Evolutionary conservation across 2,888 invertebrate species (phyloP).

Genomic region (Gastracanthus pulcherrimus): DNA sequence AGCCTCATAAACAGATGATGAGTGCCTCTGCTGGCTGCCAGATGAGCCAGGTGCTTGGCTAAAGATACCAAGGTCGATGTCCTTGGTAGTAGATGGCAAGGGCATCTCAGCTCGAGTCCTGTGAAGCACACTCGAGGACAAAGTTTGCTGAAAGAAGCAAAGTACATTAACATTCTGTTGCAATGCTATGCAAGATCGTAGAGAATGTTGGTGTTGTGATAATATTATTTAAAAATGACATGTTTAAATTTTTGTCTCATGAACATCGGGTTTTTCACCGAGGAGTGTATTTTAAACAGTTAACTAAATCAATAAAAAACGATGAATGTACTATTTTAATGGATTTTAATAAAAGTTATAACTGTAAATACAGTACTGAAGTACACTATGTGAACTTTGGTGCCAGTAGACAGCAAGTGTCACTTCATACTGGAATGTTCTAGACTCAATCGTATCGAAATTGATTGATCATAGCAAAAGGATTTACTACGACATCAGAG

Average conservation of each 20-base stretch:
- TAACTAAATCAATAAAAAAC: not conserved
- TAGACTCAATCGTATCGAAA: constrained; percentile 32
- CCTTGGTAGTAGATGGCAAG: too few relatives aligned
- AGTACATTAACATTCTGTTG: too few relatives aligned
- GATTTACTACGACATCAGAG: constrained; percentile 56
- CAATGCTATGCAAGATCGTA: too few relatives aligned
- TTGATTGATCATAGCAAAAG: too few relatives aligned
- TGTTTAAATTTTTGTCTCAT: not conserved
- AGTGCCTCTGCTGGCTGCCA: too few relatives aligned
- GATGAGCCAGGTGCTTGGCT: too few relatives aligned
- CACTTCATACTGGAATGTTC: constrained; percentile 56
- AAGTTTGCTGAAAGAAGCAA: too few relatives aligned
- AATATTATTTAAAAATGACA: not conserved
- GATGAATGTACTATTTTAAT: constrained; percentile 32
- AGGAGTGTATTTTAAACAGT: not conserved
- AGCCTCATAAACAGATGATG: too few relatives aligned
- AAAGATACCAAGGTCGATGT: too few relatives aligned
- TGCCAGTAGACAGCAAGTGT: constrained; percentile 49
- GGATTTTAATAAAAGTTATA: constrained; percentile 57
- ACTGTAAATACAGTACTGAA: constrained; percentile 56
- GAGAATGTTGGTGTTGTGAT: not conserved
- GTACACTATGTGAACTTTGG: constrained; percentile 58
- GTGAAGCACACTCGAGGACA: too few relatives aligned
- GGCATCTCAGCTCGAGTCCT: too few relatives aligned
- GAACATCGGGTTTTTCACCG: not conserved